These are phyloP conservation scores for Orcinus orca DNA, from an alignment of 2,113 vertebrate species.

Conservation along the genomic window DNA sequence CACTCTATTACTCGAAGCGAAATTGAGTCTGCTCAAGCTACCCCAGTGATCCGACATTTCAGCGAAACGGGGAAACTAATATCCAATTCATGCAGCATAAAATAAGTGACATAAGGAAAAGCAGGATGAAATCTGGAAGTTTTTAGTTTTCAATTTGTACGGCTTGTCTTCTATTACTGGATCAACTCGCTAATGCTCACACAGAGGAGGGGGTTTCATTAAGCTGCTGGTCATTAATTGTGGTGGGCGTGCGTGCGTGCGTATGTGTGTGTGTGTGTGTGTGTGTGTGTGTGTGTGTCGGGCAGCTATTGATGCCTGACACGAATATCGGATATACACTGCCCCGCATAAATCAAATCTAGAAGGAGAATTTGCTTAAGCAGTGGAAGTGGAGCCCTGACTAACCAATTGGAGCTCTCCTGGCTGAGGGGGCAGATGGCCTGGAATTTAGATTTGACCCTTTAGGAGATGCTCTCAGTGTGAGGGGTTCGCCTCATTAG, in stretches of 20 bases:
- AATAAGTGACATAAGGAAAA: slow-evolving; percentile 80
- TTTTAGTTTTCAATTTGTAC: slow-evolving; percentile 79
- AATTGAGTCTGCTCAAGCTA: slow-evolving; percentile 84
- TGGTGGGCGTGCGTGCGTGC: neutral
- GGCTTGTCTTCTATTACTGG: slow-evolving; percentile 66
- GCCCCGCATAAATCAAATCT: slow-evolving; percentile 47
- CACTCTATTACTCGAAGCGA: slow-evolving; percentile 84
- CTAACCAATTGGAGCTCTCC: neutral
- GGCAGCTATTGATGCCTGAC: neutral
- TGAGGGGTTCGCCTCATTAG: slow-evolving; percentile 35
- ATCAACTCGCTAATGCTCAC: slow-evolving; percentile 59
- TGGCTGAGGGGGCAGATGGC: neutral
- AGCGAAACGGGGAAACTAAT: slow-evolving; percentile 78
- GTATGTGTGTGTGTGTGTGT: neutral
- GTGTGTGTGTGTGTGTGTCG: neutral
- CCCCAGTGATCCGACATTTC: slow-evolving; percentile 79
- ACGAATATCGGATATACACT: neutral
- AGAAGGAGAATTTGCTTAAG: slow-evolving; percentile 18
- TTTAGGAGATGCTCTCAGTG: slow-evolving; percentile 13
- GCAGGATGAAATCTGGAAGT: slow-evolving; percentile 73
- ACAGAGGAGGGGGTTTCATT: slow-evolving; percentile 41
- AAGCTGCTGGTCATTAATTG: slow-evolving; percentile 59
- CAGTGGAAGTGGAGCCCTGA: neutral
- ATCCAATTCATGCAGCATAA: slow-evolving; percentile 77
- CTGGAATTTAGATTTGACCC: slow-evolving; percentile 45